Evolutionary conservation across 2,113 vertebrate species (phyloP).

Genomic region (Poeciliopsis prolifica): DNA sequence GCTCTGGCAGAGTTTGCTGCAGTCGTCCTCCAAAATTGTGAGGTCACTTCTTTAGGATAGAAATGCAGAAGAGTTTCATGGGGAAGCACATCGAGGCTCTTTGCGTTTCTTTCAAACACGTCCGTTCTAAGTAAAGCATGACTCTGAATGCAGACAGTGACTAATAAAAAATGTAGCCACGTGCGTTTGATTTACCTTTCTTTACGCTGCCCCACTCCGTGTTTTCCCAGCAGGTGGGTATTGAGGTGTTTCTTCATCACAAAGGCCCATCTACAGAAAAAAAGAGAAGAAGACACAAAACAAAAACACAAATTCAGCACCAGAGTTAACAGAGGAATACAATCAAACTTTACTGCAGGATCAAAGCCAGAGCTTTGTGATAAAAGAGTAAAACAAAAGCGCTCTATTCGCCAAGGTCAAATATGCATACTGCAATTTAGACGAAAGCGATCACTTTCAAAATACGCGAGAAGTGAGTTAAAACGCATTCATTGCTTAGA

Average conservation of each 20-base stretch:
- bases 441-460: neutral
- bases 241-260: slow-evolving; percentile 99
- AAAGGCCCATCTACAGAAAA: slow-evolving; percentile 90
- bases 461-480: neutral
- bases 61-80: neutral
- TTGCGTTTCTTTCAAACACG: neutral
- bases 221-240: slow-evolving; percentile 95
- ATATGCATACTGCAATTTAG: neutral
- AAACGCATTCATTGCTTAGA: neutral
- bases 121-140: neutral
- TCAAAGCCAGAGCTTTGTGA: slow-evolving; percentile 19
- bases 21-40: slow-evolving; percentile 35
- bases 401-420: neutral
- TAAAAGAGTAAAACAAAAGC: neutral
- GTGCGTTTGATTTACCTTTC: slow-evolving; percentile 86
- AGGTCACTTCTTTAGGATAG: slow-evolving; percentile 35
- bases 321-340: slow-evolving; percentile 12
- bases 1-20: slow-evolving; percentile 20
- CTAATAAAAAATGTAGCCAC: neutral
- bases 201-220: slow-evolving; percentile 95
- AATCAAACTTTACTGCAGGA: slow-evolving; percentile 11
- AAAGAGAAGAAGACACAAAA: slow-evolving; percentile 43
- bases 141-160: neutral
- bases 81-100: neutral
- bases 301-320: slow-evolving; percentile 50